These are phyloP conservation scores for Neuroscelio doddi DNA, from an alignment of 2,888 invertebrate genomes.

Conservation along the genomic window DNA sequence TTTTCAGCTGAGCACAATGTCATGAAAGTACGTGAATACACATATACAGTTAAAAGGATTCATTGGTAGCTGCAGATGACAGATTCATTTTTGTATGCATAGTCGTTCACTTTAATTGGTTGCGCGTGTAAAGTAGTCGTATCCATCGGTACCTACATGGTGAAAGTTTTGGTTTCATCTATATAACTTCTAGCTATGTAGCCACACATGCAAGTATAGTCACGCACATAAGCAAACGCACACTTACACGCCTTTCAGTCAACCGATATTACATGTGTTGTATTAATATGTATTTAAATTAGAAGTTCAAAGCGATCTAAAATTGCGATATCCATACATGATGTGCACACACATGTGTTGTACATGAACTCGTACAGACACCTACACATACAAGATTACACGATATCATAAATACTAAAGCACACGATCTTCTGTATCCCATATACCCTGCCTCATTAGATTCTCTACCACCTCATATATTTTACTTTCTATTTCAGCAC, in stretches of 20 bases:
- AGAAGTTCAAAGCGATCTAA: conserved; percentile 59
- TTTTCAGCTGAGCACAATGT: too few species aligned
- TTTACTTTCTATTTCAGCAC: too few species aligned
- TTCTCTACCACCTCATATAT: background rate
- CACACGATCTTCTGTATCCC: conserved; percentile 4
- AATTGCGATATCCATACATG: conserved; percentile 49
- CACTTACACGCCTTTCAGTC: conserved; percentile 23
- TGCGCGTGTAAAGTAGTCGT: conserved; percentile 11
- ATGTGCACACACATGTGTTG: conserved; percentile 13
- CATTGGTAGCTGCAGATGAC: conserved; percentile 1
- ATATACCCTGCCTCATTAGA: background rate
- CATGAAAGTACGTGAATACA: too few species aligned
- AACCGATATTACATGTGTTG: conserved; percentile 54
- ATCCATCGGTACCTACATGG: too few species aligned
- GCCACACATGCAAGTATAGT: too few species aligned
- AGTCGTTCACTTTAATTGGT: conserved; percentile 18
- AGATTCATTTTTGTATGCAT: conserved; percentile 12
- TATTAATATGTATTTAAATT: conserved; percentile 67
- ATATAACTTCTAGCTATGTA: too few species aligned
- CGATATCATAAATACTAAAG: conserved; percentile 14
- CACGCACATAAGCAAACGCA: conserved; percentile 11
- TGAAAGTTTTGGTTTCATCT: conserved; percentile 23
- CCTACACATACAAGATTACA: background rate
- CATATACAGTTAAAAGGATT: too few species aligned
- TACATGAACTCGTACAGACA: conserved; percentile 3